phyloP scores from a whole-genome alignment of 92 coral and sea anemone genomes.

The Paragorgia papillata region DNA sequence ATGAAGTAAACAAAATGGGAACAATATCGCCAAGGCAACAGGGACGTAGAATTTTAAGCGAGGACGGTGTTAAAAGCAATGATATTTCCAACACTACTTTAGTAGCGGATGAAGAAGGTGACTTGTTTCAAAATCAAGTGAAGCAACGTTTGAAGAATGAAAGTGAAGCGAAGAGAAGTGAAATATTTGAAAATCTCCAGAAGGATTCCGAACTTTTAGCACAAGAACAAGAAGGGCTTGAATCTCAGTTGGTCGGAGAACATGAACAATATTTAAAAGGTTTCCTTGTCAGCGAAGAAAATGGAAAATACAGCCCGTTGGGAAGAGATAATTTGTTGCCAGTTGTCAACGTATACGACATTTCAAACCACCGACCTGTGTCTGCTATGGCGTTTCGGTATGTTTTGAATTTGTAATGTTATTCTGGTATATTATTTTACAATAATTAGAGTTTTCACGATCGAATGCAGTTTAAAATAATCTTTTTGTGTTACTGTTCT shows the following conservation, averaged over 20 bases:
- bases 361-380: conserved; percentile 29
- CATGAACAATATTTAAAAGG: conserved; percentile 11
- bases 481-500: not conserved
- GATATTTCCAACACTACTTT: conserved; percentile 6
- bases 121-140: conserved; percentile 27
- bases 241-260: conserved; percentile 30
- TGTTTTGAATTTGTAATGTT: not conserved
- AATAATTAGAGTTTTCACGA: too few relatives aligned
- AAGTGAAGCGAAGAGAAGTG: not conserved
- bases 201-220: conserved; percentile 11
- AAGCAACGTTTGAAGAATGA: conserved; percentile 15
- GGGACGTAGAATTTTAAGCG: not conserved
- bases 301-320: not conserved
- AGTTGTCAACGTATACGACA: conserved; percentile 18
- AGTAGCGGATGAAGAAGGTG: conserved; percentile 26
- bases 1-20: conserved; percentile 34
- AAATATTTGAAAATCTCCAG: conserved; percentile 3
- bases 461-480: too few relatives aligned
- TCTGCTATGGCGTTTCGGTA: conserved; percentile 34
- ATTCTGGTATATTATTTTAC: too few relatives aligned
- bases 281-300: conserved; percentile 2
- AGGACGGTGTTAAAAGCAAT: not conserved
- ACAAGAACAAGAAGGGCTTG: conserved; percentile 25
- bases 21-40: not conserved
- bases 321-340: conserved; percentile 6